Percentiles rank a stretch among this genome's conserved stretches.
phyloP scores from a whole-genome alignment of 2,888 invertebrate species.

The Seladonia tumulorum region DNA sequence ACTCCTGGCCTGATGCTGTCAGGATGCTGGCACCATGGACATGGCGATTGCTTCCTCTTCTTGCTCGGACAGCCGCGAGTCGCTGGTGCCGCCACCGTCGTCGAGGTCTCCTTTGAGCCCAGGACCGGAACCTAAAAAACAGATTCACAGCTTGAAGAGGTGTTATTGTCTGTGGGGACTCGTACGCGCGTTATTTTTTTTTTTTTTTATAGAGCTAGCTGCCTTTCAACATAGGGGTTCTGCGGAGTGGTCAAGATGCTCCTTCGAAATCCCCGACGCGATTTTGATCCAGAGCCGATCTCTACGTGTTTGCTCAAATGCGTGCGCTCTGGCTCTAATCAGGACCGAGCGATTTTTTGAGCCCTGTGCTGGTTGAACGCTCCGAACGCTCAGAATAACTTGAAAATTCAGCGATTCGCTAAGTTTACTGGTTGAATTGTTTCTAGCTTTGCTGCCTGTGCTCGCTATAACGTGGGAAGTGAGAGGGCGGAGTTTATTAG shows the following conservation, averaged over 20 bases:
- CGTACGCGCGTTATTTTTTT: no score
- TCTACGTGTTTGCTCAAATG: neutral
- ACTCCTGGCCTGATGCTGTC: conserved; percentile 86
- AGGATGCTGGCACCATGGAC: conserved; percentile 84
- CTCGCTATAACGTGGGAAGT: no score
- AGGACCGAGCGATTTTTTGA: no score
- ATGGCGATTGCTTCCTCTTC: conserved; percentile 85
- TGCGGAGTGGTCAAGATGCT: conserved; percentile 61
- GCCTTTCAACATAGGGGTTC: conserved; percentile 41
- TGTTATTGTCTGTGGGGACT: neutral
- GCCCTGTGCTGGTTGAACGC: no score
- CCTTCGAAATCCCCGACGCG: conserved; percentile 60
- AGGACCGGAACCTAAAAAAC: conserved; percentile 69
- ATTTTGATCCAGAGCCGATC: conserved; percentile 48
- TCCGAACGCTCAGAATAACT: no score
- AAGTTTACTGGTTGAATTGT: no score
- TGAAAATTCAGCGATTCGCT: no score
- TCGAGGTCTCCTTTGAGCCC: conserved; percentile 77
- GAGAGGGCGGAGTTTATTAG: no score
- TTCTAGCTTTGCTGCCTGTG: no score
- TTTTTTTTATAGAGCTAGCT: neutral
- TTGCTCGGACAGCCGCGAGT: conserved; percentile 78
- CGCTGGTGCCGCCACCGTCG: conserved; percentile 75
- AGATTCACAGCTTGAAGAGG: neutral
- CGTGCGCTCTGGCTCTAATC: neutral